Evolutionary conservation across 2,113 vertebrate species (phyloP).

Genomic region (Penelope pileata): DNA sequence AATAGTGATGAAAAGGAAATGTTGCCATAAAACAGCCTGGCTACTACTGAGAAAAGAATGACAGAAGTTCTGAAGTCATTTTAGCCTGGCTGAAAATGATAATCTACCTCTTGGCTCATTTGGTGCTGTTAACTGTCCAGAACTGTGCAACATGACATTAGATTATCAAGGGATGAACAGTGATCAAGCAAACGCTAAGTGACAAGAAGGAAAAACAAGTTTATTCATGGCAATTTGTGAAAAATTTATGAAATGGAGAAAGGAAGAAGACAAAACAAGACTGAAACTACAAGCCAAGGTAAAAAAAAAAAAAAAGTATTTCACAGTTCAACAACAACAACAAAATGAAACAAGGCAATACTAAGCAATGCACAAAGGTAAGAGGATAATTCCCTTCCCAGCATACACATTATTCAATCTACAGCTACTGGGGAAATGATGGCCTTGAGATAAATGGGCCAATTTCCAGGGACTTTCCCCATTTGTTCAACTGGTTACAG

Average conservation of each 20-base stretch:
- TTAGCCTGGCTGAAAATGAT: background rate
- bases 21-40: background rate
- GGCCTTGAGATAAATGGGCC: background rate
- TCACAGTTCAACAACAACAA: background rate
- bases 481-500: background rate
- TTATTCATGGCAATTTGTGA: background rate
- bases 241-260: background rate
- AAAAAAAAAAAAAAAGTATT: background rate
- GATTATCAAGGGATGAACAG: background rate
- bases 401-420: background rate
- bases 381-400: background rate
- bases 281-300: background rate
- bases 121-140: background rate
- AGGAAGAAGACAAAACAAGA: background rate
- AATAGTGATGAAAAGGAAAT: background rate
- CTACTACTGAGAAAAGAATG: slow-evolving; percentile 4
- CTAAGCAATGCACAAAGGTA: background rate
- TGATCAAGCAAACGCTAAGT: background rate
- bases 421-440: background rate
- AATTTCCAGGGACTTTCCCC: background rate
- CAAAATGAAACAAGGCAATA: background rate
- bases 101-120: background rate
- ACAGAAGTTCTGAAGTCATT: slow-evolving; percentile 10
- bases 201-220: background rate
- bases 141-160: background rate